Evolutionary conservation across 1,140 invertebrate genomes (phyloP), one percentile per base, ranked within the genome.

Genomic region (Chrysomallon squamiferum): DNA sequence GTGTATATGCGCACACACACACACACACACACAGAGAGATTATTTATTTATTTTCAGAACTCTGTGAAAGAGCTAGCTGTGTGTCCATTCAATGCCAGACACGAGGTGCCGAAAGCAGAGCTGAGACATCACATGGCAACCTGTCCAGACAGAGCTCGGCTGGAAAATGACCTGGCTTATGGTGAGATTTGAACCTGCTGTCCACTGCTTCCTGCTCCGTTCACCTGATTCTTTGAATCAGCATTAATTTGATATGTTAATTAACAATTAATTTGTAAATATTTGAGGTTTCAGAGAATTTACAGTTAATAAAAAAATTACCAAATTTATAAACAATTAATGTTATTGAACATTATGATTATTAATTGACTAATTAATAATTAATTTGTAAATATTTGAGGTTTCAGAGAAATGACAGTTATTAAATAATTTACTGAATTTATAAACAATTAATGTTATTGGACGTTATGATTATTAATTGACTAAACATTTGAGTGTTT

Each of bases 11-110:
- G n/a, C n/a, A n/a, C n/a, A n/a, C n/a, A n/a, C n/a, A n/a, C n/a
- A n/a, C n/a, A n/a, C n/a, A n/a, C n/a, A n/a, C n/a, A n/a, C n/a
- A n/a, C n/a, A n/a, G n/a, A n/a, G n/a, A n/a, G n/a, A n/a, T n/a
- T n/a, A n/a, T n/a, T n/a, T n/a, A n/a, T n/a, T n/a, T n/a, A n/a
- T n/a, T 59, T 38, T 58, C 71, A 15, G 66, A 80, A 76, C 76
- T 78, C 41, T 69, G 72, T 33, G 38, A 45, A 41, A 29, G 75
- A 76, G 5, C 74, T 69, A 59, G 69, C 59, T 7, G 69, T 52
- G 0, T 80, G 78, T 65, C 78, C 77, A 15, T 80, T 76, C 59
- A 80, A 80, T 73, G 78, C 78, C 18, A 64, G 65, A 15, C 78
- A 80, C 68, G 75, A 77, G 29, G 71, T 80, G 59, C 75, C 73